Percentiles rank a stretch among this genome's conserved stretches.
These are phyloP conservation scores for Drosophila macrospina DNA, from an alignment of 2,888 invertebrate genomes.

Conservation along the genomic window DNA sequence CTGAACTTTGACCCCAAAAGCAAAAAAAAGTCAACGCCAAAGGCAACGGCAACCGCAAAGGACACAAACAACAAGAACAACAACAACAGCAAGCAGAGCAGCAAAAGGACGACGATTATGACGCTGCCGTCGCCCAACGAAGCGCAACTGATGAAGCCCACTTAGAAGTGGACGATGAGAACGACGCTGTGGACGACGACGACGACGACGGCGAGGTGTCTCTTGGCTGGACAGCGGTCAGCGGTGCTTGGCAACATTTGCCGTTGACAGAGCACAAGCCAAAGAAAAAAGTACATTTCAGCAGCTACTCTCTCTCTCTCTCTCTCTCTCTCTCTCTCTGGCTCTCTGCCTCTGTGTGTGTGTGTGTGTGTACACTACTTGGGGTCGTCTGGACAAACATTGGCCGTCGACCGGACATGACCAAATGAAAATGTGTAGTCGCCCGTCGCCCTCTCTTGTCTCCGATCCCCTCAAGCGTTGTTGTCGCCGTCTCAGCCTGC, in stretches of 20 bases:
- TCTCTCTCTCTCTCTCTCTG: too few relatives aligned
- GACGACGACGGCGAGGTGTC: constrained; percentile 61
- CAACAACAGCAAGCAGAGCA: too few relatives aligned
- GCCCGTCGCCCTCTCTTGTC: constrained; percentile 33
- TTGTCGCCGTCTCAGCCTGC: constrained; percentile 52
- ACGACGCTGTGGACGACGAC: constrained; percentile 13
- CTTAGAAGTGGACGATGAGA: constrained; percentile 55
- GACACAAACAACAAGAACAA: constrained; percentile 15
- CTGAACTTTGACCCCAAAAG: constrained; percentile 83
- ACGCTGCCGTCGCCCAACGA: constrained; percentile 69
- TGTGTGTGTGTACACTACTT: constrained; percentile 64
- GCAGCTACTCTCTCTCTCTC: constrained; percentile 36
- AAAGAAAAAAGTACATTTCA: constrained; percentile 39
- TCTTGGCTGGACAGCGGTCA: constrained; percentile 66
- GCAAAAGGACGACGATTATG: constrained; percentile 69
- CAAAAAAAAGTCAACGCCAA: neutral
- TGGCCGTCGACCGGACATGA: constrained; percentile 79
- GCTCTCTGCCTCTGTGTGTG: constrained; percentile 29
- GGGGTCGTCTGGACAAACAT: constrained; percentile 84
- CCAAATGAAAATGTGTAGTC: constrained; percentile 78
- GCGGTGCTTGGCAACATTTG: constrained; percentile 70
- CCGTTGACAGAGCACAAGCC: constrained; percentile 70
- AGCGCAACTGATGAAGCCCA: constrained; percentile 84
- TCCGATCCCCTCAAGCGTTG: constrained; percentile 44
- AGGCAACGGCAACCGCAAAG: constrained; percentile 36